Evolutionary conservation across 23 tunicate species (phyloP).

Genomic region (Diplosoma virens): DNA sequence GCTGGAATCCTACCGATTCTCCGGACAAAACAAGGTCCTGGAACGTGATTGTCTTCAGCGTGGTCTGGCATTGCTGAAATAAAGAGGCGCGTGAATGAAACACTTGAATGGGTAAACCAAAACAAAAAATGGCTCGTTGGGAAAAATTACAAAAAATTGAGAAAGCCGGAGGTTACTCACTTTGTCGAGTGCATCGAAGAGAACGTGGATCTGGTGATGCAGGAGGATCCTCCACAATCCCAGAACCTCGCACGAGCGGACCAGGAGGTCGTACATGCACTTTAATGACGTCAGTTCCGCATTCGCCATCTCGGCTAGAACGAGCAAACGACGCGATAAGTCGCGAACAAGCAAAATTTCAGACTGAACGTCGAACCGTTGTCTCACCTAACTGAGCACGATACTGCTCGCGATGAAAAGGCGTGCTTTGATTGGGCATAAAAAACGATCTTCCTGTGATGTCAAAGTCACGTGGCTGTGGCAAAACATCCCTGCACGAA

Average conservation of each 20-base stretch:
- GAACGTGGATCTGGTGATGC: slow-evolving; percentile 78
- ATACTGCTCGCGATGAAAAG: too few species aligned
- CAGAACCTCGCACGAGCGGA: slow-evolving; percentile 65
- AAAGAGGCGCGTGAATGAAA: too few species aligned
- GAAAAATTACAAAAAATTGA: neutral
- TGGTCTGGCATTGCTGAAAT: slow-evolving; percentile 52
- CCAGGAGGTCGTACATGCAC: slow-evolving; percentile 38
- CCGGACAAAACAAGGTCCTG: slow-evolving; percentile 60
- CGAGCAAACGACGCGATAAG: too few species aligned
- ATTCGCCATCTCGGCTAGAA: slow-evolving; percentile 57
- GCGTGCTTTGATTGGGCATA: too few species aligned
- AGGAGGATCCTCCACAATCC: slow-evolving; percentile 82
- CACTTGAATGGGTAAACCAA: too few species aligned
- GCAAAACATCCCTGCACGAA: neutral
- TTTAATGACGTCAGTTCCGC: slow-evolving; percentile 55
- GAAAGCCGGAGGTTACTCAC: slow-evolving; percentile 12
- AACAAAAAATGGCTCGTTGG: too few species aligned
- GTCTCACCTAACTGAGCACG: too few species aligned
- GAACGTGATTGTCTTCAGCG: slow-evolving; percentile 49
- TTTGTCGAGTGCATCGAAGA: slow-evolving; percentile 51
- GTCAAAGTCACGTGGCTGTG: neutral
- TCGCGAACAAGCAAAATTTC: neutral
- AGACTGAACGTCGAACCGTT: too few species aligned
- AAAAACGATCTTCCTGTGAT: neutral
- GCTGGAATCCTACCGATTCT: slow-evolving; percentile 67